phyloP scores from a whole-genome alignment of 2,797 vertebrate species.

The Pseudochirops cupreus region DNA sequence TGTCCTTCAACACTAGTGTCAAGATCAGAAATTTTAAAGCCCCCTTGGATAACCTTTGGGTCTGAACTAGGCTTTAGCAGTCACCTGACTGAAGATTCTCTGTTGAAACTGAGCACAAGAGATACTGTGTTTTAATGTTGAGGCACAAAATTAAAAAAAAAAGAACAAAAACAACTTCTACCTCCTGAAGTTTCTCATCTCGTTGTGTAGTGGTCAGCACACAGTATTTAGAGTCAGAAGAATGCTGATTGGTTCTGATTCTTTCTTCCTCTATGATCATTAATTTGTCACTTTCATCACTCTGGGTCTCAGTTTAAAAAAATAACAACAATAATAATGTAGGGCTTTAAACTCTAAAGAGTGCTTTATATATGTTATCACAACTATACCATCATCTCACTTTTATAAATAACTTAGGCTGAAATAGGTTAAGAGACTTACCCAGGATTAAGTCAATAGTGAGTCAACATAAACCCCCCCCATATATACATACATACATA shows the following conservation, averaged over 20 bases:
- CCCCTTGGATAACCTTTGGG: not conserved
- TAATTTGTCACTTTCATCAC: not conserved
- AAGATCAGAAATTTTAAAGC: slow-evolving; percentile 16
- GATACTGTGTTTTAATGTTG: not conserved
- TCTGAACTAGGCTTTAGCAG: not conserved
- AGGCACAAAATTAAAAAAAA: not conserved
- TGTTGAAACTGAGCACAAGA: not conserved
- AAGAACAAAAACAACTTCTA: not conserved
- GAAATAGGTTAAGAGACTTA: not conserved
- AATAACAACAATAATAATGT: not conserved
- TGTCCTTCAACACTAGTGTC: not conserved
- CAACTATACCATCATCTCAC: not conserved
- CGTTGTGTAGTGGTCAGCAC: not conserved
- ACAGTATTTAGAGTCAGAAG: not conserved
- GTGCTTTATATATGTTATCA: not conserved
- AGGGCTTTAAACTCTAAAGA: not conserved
- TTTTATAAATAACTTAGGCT: not conserved
- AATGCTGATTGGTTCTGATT: not conserved
- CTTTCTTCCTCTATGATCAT: not conserved
- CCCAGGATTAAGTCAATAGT: not conserved
- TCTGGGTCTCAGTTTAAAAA: not conserved
- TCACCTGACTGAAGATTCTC: not conserved
- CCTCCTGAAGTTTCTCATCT: not conserved
- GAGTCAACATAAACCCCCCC: no score
- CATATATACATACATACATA: no score